Conservation (phyloP, 2,113 vertebrate genomes). For the Hippocampus comes region DNA sequence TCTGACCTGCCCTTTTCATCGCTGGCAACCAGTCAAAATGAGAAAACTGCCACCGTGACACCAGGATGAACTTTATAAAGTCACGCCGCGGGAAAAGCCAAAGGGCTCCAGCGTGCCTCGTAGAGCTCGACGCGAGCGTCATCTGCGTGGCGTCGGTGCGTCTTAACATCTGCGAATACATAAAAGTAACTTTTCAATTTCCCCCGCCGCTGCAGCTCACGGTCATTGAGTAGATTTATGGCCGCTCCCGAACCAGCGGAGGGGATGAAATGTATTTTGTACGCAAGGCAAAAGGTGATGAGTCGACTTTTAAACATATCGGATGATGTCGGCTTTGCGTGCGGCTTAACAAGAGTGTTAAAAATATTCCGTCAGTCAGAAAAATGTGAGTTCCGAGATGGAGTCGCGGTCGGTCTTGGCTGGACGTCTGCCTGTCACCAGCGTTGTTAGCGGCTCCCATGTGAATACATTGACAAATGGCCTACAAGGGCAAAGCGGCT, state of each 20-base stretch:
- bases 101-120: background rate
- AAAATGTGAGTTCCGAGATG: no score
- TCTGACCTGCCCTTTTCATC: background rate
- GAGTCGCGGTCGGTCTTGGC: constrained; percentile 1
- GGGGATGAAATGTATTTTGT: background rate
- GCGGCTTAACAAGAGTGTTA: background rate
- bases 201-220: background rate
- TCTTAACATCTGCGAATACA: background rate
- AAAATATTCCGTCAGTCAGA: background rate
- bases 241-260: background rate
- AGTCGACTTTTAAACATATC: constrained; percentile 8
- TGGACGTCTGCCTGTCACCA: constrained; percentile 29
- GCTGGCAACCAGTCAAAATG: background rate
- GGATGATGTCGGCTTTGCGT: background rate
- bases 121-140: background rate
- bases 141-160: background rate
- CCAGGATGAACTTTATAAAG: background rate
- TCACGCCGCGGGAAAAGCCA: background rate
- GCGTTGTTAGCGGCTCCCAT: constrained; percentile 53
- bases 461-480: constrained; percentile 56
- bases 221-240: background rate
- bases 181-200: constrained; percentile 2
- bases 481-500: constrained; percentile 23
- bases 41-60: constrained; percentile 2
- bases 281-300: background rate